These are phyloP conservation scores for Liparis tanakae DNA, from an alignment of 2,797 vertebrate species.

Conservation along the genomic window DNA sequence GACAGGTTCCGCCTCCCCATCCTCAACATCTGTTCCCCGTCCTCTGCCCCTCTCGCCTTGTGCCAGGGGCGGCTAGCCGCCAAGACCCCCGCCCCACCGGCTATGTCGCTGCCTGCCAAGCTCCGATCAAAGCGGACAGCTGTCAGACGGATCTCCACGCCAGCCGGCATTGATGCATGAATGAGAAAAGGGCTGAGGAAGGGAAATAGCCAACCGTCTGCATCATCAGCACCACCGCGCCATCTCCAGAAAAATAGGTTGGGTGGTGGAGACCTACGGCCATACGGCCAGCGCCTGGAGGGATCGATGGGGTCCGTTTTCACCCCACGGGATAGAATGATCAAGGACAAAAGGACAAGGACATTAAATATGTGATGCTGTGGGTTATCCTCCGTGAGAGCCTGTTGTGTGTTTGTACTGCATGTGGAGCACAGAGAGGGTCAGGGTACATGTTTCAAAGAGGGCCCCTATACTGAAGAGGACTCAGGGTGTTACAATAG, in stretches of 20 bases:
- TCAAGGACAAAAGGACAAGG: constrained; percentile 23
- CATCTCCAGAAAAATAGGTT: constrained; percentile 25
- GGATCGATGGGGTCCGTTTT: constrained; percentile 23
- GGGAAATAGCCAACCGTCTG: constrained; percentile 31
- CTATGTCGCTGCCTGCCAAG: constrained; percentile 62
- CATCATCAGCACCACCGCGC: constrained; percentile 21
- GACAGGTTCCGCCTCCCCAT: constrained; percentile 32
- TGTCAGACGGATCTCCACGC: constrained; percentile 53
- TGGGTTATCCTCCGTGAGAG: constrained; percentile 28
- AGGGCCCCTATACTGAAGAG: constrained; percentile 1
- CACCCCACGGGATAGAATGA: constrained; percentile 35
- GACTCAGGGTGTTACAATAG: neutral
- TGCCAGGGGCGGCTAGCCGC: constrained; percentile 57
- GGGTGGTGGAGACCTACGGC: constrained; percentile 39
- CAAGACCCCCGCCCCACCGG: constrained; percentile 51
- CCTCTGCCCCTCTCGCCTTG: constrained; percentile 48
- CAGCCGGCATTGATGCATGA: constrained; percentile 55
- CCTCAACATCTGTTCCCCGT: constrained; percentile 71
- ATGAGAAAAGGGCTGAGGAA: constrained; percentile 51
- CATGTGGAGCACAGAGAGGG: neutral
- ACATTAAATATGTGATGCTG: constrained; percentile 35
- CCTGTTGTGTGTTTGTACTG: neutral
- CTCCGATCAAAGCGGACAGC: constrained; percentile 77
- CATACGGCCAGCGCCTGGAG: constrained; percentile 20
- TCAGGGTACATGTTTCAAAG: neutral